Base-by-base conservation (phyloP, 1,140 invertebrate species). In the Drosophila asahinai region DNA sequence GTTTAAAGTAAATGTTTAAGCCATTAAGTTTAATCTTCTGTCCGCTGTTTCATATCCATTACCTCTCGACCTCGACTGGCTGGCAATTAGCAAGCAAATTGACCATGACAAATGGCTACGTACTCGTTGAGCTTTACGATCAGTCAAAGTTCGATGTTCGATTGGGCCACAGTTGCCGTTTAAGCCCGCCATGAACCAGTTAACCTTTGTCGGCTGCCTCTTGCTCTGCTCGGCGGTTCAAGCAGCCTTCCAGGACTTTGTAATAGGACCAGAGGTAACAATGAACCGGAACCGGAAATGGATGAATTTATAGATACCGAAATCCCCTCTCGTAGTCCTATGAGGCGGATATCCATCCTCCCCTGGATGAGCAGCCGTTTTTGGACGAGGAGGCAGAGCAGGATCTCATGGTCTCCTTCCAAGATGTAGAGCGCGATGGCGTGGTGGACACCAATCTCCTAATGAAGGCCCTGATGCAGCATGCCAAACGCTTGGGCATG, bases 231-330 rank as follows among this genome's bases (percentile, higher is more conserved):
- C 51, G 8, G 27, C 0, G 5, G 54, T 33, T 3, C 38, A 58
- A 8, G 83, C 67, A 0, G 86, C 80, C 3, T 82, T 92, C 17
- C 30, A 78, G 74, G 91, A 92, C 70, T 92, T 92, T 59, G 71
- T 92, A 5, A 42, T 92, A 6, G 58, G 67, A 48, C 48, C 79
- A 7, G 78, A 82, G 52, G 70, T 74, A 12, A 25, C 33, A 17
- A 9, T 19, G 19, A 19, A 19, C 19, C 19, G 19, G 19, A 19
- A 19, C 19, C 19, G 19, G 19, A 19, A 19, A 19, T 19, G 19
- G 19, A 1, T 19, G 19, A 19, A 19, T 19, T 19, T 19, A 30
- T 6, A 33, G 8, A 43, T 2, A 22, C 0, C 5, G 17, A 17
- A 17, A 25, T 22, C 0, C 11, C 1, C 5, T 11, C 2, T 15